Percentiles rank a stretch among this genome's conserved stretches.
Evolutionary conservation across 2,797 vertebrate genomes (phyloP).

Genomic region (Hydrophis major): DNA sequence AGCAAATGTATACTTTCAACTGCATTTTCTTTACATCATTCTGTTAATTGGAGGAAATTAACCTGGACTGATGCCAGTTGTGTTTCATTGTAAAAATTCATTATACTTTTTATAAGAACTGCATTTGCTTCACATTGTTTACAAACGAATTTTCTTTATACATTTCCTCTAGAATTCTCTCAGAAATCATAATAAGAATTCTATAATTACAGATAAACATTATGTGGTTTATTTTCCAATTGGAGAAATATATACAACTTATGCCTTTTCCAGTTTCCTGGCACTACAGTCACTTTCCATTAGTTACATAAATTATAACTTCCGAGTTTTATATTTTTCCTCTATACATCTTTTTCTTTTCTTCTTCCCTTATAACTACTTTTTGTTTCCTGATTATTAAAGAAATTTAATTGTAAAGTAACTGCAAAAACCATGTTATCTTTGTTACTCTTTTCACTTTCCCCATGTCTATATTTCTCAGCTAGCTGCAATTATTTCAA

Average conservation of each 20-base stretch:
- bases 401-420: neutral
- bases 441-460: neutral
- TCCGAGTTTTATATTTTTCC: neutral
- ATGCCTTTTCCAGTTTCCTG: neutral
- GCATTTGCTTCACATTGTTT: neutral
- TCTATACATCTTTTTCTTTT: neutral
- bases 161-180: neutral
- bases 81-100: neutral
- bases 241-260: neutral
- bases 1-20: neutral
- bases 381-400: neutral
- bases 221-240: neutral
- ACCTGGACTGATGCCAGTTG: neutral
- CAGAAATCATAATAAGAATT: neutral
- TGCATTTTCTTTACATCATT: neutral
- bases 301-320: neutral
- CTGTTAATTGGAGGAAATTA: neutral
- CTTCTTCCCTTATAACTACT: neutral
- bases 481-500: neutral
- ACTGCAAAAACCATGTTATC: neutral
- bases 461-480: neutral
- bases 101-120: neutral
- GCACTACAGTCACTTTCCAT: neutral
- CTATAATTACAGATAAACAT: neutral
- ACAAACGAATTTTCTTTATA: neutral